Base-by-base conservation (phyloP, 2,797 vertebrate genomes). In the Taeniopygia guttata region DNA sequence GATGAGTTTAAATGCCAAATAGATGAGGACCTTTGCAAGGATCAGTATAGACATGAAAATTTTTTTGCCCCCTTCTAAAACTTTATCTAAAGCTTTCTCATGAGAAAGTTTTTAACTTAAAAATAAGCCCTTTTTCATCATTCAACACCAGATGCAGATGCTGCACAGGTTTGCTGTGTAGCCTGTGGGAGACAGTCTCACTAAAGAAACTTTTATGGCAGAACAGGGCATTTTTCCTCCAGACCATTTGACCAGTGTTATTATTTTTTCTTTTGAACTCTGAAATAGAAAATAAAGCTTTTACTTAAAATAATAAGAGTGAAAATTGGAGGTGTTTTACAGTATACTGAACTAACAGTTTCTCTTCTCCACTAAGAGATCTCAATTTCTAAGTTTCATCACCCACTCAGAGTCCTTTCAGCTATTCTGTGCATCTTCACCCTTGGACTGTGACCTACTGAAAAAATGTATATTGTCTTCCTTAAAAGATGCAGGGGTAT, bases 1-100 rank as follows among this genome's bases (percentile, higher is more conserved):
- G 87, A 92, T 54, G 54, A 77, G 36, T 32, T 91, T 83, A 95
- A 95, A 96, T 93, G 76, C 79, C 89, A 92, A 59, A 46, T 17
- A 18, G 46, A 89, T 45, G 38, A 36, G 36, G 46, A 93, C 62
- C n/a, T 75, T 76, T 84, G 48, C 40, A 84, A 67, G 60, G 43
- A 90, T 77, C 62, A 81, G 54, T 14, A 83, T 5, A 82, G 62
- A 45, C 29, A 23, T 8, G 16, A 49, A 75, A 45, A 13, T 2
- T 26, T 56, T 60, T 88, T 90, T 78, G 9, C 29, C 26, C 8
- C 5, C 25, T 81, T 94, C 69, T 52, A 60, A 83, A 91, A 45
- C 60, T 66, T 45, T 34, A 90, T 23, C 26, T 64, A 63, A 38
- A 82, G 13, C 8, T 83, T 92, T 87, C 42, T 72, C 13, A 46